These are phyloP conservation scores for Acipenser ruthenus DNA, from an alignment of 2,797 vertebrate species.

Conservation along the genomic window DNA sequence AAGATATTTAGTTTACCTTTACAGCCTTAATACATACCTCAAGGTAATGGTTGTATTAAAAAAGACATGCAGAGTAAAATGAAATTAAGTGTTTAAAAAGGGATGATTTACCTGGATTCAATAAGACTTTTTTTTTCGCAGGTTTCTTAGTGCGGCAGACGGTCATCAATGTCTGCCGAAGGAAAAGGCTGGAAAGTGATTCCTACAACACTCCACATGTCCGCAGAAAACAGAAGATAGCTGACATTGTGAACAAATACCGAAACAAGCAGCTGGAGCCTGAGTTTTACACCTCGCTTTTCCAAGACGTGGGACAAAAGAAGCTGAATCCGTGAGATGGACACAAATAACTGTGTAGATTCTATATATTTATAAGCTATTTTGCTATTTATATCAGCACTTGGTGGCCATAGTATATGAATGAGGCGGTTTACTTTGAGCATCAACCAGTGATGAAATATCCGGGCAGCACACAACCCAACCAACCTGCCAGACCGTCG, in stretches of 20 bases:
- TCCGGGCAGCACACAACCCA: not conserved
- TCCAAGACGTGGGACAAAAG: conserved; percentile 74
- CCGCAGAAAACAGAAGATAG: conserved; percentile 82
- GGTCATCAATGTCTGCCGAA: conserved; percentile 77
- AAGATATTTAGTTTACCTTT: too few relatives aligned
- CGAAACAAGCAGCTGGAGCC: conserved; percentile 76
- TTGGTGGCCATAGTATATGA: conserved; percentile 14
- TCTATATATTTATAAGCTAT: conserved; percentile 23
- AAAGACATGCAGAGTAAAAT: too few relatives aligned
- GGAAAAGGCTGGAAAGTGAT: conserved; percentile 81
- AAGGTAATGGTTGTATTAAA: too few relatives aligned
- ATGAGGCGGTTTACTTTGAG: not conserved
- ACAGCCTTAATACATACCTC: too few relatives aligned
- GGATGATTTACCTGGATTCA: not conserved
- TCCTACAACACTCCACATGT: conserved; percentile 80
- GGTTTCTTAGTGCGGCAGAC: conserved; percentile 83
- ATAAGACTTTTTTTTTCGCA: conserved; percentile 37
- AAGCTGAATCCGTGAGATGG: conserved; percentile 58
- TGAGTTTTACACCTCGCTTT: conserved; percentile 82
- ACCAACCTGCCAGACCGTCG: not conserved
- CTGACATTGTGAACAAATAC: conserved; percentile 81
- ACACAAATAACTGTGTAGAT: conserved; percentile 16
- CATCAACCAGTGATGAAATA: conserved; percentile 3
- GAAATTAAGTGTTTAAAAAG: too few relatives aligned
- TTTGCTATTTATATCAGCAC: conserved; percentile 26